Conservation (phyloP, 2,113 vertebrate genomes). For the Cettia cetti region DNA sequence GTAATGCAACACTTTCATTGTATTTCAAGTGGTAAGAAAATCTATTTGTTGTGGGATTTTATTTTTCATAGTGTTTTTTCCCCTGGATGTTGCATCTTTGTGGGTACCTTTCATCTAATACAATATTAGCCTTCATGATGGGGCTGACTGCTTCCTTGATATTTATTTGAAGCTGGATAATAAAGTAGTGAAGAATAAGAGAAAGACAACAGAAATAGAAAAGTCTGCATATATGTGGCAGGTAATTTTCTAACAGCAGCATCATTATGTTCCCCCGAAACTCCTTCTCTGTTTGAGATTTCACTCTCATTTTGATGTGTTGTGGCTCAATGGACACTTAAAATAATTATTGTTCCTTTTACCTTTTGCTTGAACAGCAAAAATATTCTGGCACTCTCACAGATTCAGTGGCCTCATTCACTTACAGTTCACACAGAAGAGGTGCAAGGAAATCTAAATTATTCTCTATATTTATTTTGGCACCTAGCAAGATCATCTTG, state of each 20-base stretch:
- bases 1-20: not conserved
- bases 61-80: not conserved
- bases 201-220: not conserved
- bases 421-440: not conserved
- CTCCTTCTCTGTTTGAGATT: not conserved
- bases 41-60: not conserved
- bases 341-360: not conserved
- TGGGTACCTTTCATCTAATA: not conserved
- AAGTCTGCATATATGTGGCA: not conserved
- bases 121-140: not conserved
- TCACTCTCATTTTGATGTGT: not conserved
- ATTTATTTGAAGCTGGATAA: not conserved
- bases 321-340: not conserved
- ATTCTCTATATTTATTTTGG: not conserved
- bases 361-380: not conserved
- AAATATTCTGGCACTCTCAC: not conserved
- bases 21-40: conserved; percentile 6
- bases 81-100: not conserved
- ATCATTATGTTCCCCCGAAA: not conserved
- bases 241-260: not conserved
- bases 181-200: not conserved
- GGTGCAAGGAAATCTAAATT: not conserved
- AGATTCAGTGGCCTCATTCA: not conserved
- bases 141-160: not conserved
- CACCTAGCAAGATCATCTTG: not conserved